phyloP scores from a whole-genome alignment of 1,140 invertebrate species.

The Bombus polaris region DNA sequence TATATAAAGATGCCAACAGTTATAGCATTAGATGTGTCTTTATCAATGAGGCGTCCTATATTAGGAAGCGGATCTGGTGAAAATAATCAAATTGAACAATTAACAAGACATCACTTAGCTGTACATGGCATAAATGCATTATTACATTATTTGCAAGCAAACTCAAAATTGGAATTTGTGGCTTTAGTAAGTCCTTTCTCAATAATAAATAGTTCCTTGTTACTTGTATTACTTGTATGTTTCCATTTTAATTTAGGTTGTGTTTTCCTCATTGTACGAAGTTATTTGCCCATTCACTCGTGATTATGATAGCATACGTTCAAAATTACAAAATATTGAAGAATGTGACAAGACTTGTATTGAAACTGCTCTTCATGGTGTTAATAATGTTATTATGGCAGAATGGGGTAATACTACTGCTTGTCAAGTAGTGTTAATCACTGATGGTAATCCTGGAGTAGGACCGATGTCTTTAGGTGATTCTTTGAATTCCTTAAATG shows the following conservation, averaged over 20 bases:
- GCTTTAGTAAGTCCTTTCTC: slow-evolving; percentile 87
- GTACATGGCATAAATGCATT: slow-evolving; percentile 92
- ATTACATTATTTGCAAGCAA: slow-evolving; percentile 90
- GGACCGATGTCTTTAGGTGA: slow-evolving; percentile 85
- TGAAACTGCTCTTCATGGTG: slow-evolving; percentile 89
- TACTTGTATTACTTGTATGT: background rate
- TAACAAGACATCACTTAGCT: slow-evolving; percentile 89
- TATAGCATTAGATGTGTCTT: slow-evolving; percentile 89
- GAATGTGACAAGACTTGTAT: slow-evolving; percentile 93
- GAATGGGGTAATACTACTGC: slow-evolving; percentile 93
- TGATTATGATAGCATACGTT: slow-evolving; percentile 91
- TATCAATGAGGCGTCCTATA: slow-evolving; percentile 89
- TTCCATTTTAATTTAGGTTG: slow-evolving; percentile 81
- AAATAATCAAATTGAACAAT: slow-evolving; percentile 75
- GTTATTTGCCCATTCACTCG: slow-evolving; percentile 91
- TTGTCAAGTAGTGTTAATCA: slow-evolving; percentile 91
- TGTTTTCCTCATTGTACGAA: slow-evolving; percentile 92
- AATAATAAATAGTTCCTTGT: background rate
- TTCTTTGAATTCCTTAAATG: slow-evolving; percentile 80
- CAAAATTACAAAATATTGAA: slow-evolving; percentile 88
- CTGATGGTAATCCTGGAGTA: slow-evolving; percentile 90
- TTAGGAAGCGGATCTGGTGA: slow-evolving; percentile 83
- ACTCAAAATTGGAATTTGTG: slow-evolving; percentile 95
- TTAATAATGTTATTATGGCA: slow-evolving; percentile 89
- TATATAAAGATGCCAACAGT: slow-evolving; percentile 89